Base-by-base conservation (phyloP, 2,113 vertebrate species). In the Nannobrachium achirus region DNA sequence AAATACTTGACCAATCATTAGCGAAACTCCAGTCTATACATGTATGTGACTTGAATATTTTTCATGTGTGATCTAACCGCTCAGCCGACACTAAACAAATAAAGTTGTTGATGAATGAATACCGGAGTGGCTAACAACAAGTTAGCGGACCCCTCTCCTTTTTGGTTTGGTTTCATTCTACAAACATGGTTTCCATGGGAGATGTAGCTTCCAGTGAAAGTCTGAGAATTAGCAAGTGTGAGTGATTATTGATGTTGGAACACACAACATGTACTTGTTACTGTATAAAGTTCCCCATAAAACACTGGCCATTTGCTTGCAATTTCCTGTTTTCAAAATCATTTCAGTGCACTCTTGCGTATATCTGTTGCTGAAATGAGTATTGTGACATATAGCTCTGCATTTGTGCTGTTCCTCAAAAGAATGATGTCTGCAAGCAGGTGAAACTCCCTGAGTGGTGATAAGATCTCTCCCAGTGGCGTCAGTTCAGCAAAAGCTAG, bases 251-350 rank as follows among this genome's bases (percentile, higher is more conserved):
- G 33, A 14, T 16, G 16, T 56, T 33, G 40, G 16, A 8, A 8
- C 7, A 38, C 45, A 38, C n/a, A 38, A 33, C 25, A 33, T 33
- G 25, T 33, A 33, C 3, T 33, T 33, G 25, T 33, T 33, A 33
- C 25, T 33, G 25, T 33, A 33, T 33, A 33, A 33, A 56, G 48
- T 69, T 75, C 81, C 70, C 49, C 48, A 58, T 68, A 4, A 20
- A 71, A 62, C 45, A 62, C 14, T 14, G 71, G 61, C 63, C 73
- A 63, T 56, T 78, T 59, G 68, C 55, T 58, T 82, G 78, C 71
- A 81, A 84, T 85, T 89, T 91, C 88, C 89, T 88, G 85, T 89
- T 89, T 84, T 70, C n/a, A 25, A 57, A n/a, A 69, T 69, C 1
- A 59, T 86, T 84, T 88, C 78, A 41, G 78, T 75, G 66, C 38